Base-by-base conservation (phyloP, 2,888 invertebrate genomes). In the Mimas tiliae region DNA sequence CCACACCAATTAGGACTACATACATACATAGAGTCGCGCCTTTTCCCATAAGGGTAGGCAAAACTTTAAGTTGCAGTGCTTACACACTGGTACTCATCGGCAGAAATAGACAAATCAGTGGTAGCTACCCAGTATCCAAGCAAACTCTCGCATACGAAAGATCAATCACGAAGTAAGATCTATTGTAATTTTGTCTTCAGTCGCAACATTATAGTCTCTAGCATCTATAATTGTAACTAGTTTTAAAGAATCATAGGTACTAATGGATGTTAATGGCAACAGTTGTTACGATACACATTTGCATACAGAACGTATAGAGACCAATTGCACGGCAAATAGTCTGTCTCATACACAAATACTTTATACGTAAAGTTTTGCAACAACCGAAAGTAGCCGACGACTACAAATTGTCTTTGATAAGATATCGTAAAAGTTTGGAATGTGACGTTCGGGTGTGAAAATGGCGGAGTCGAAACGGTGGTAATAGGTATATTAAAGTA, bases 201-300 rank as follows among this genome's bases (percentile, higher is more conserved):
- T 58, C 42, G 12, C n/a, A 58, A 8, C 33, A 27, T 8, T 19
- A 19, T 11, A 1, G 9, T 58, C 19, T 42, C 16, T 16, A 16
- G 42, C 42, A 42, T 8, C 6, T 42, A 58, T n/a, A n/a, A n/a
- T 58, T 58, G 58, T 58, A 19, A 38, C 19, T 6, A 58, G 58
- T 19, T 58, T 42, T 19, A 19, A 38, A 19, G 38, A 58, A 58
- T 58, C 68, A 65, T 65, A n/a, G n/a, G n/a, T 66, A 65, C 63
- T 65, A 12, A 58, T 19, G 38, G 77, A 77, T 79, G 75, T 72
- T 73, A 78, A 79, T 76, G 27, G 50, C 42, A 62, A 72, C 81
- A 83, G 80, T 76, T 83, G 84, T 76, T 78, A 76, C 72, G 67
- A 67, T 65, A 51, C 14, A 51, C 62, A 79, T 80, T 79, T 73